Percentiles rank a stretch among this genome's conserved stretches.
These are phyloP conservation scores for Nomada ruficornis DNA, from an alignment of 2,888 invertebrate species.

Conservation along the genomic window DNA sequence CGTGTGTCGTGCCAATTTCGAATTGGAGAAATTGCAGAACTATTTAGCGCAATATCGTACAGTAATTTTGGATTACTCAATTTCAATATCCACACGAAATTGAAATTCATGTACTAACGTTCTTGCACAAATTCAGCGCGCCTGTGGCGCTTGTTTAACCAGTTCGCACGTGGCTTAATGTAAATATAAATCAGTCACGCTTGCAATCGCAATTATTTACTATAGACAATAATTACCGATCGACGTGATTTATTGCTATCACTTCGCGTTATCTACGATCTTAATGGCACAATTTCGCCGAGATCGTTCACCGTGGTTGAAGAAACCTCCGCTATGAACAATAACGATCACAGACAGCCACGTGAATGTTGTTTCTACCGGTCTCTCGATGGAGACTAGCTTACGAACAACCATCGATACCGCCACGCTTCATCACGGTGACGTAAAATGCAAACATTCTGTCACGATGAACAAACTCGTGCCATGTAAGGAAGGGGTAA, in stretches of 20 bases:
- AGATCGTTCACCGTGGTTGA: conserved; percentile 14
- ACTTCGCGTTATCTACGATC: conserved; percentile 44
- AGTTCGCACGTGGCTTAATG: conserved; percentile 29
- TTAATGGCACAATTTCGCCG: conserved; percentile 19
- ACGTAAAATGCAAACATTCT: background rate
- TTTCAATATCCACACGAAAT: background rate
- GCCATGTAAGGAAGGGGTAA: too few relatives aligned
- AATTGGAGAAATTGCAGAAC: background rate
- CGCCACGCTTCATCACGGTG: background rate
- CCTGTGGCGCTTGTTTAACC: conserved; percentile 11
- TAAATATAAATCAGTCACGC: conserved; percentile 39
- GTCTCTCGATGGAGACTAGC: background rate
- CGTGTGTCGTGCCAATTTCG: too few relatives aligned
- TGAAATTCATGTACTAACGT: background rate
- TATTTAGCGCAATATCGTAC: background rate
- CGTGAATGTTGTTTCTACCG: conserved; percentile 20
- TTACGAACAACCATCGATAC: background rate
- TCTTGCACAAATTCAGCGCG: conserved; percentile 15
- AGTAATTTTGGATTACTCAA: background rate
- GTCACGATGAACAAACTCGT: background rate
- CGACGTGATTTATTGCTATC: conserved; percentile 22
- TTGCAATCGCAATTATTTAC: conserved; percentile 40
- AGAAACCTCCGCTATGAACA: conserved; percentile 38
- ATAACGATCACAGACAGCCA: background rate
- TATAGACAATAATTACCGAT: conserved; percentile 48